Evolutionary conservation across 2,888 invertebrate genomes (phyloP).

Genomic region (Idaea aversata): DNA sequence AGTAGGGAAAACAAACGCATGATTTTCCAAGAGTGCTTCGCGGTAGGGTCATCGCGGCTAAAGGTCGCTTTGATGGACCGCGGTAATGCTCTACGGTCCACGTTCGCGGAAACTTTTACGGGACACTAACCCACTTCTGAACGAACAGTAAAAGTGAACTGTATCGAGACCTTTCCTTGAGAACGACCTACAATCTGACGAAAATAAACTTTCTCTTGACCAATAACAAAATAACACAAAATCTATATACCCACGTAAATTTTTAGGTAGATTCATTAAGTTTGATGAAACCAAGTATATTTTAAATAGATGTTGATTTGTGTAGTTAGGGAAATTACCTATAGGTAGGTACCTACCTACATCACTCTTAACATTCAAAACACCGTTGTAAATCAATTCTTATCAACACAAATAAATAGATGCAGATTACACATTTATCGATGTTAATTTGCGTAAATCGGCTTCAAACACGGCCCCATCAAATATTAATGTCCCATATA

Average conservation of each 20-base stretch:
- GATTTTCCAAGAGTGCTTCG: slow-evolving; percentile 49
- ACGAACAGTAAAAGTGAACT: slow-evolving; percentile 53
- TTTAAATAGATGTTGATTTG: neutral
- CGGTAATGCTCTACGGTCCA: slow-evolving; percentile 60
- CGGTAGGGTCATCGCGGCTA: slow-evolving; percentile 51
- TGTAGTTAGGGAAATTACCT: neutral
- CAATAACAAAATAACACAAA: neutral
- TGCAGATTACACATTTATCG: slow-evolving; percentile 5
- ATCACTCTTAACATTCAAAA: neutral
- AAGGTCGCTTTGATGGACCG: slow-evolving; percentile 66
- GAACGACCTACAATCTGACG: slow-evolving; percentile 24
- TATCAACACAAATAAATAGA: neutral
- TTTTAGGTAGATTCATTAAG: neutral
- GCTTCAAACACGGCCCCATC: slow-evolving; percentile 7
- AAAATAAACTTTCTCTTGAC: neutral
- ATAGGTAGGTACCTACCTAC: too few species aligned
- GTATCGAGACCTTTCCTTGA: slow-evolving; percentile 50
- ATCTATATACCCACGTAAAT: neutral
- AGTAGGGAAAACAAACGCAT: slow-evolving; percentile 51
- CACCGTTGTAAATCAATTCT: neutral
- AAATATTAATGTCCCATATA: slow-evolving; percentile 12
- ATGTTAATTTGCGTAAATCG: slow-evolving; percentile 15
- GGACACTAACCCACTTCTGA: slow-evolving; percentile 73
- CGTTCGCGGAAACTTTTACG: slow-evolving; percentile 72
- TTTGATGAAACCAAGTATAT: too few species aligned